These are phyloP conservation scores for Gadus chalcogrammus DNA, from an alignment of 2,113 vertebrate species.

Conservation along the genomic window DNA sequence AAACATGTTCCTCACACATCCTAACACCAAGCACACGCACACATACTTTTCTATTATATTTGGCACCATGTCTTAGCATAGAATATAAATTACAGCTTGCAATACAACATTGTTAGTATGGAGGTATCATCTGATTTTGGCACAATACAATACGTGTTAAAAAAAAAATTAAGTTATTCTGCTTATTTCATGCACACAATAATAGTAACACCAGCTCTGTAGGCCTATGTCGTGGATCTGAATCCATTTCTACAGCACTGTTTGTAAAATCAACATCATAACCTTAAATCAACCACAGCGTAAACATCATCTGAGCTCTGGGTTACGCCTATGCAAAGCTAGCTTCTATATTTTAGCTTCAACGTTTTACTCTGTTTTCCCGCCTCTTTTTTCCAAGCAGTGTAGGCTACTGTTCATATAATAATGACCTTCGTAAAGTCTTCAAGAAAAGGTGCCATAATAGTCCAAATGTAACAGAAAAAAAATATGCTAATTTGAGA, in stretches of 20 bases:
- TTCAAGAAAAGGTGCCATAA: constrained; percentile 24
- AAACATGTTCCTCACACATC: background rate
- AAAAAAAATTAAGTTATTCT: constrained; percentile 39
- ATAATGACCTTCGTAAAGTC: no score
- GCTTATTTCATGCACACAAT: constrained; percentile 37
- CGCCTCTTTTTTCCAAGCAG: no score
- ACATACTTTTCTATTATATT: constrained; percentile 44
- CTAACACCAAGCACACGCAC: background rate
- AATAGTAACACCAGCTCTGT: constrained; percentile 16
- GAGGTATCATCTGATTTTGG: constrained; percentile 65
- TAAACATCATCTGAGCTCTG: no score
- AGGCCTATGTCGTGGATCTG: background rate
- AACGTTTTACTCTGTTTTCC: no score
- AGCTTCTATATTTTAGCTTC: background rate
- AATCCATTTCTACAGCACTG: constrained; percentile 26
- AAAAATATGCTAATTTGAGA: constrained; percentile 39
- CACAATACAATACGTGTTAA: constrained; percentile 49
- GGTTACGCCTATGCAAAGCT: constrained; percentile 36
- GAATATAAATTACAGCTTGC: constrained; percentile 57
- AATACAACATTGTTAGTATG: constrained; percentile 45
- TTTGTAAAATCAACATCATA: constrained; percentile 16
- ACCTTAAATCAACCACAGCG: no score
- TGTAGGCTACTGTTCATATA: no score
- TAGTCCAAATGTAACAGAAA: constrained; percentile 22
- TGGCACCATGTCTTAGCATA: constrained; percentile 68